Percentiles rank a stretch among this genome's conserved stretches.
These are phyloP conservation scores for Eledona agricola DNA, from an alignment of 2,888 invertebrate genomes.

Conservation along the genomic window DNA sequence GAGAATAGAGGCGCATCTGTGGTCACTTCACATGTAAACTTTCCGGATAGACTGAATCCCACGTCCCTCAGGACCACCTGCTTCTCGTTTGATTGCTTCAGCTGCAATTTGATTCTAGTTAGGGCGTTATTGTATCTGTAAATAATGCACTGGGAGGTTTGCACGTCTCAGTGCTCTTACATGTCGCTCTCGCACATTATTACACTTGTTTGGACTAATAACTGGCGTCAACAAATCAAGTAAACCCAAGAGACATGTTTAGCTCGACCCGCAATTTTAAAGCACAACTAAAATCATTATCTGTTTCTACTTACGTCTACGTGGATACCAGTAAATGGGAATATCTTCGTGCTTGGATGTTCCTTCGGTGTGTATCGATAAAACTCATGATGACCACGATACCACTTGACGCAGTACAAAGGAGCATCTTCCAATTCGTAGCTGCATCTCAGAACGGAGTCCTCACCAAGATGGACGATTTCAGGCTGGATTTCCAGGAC, in stretches of 20 bases:
- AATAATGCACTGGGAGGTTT: slow-evolving; percentile 16
- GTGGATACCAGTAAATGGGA: slow-evolving; percentile 76
- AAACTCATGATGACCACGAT: slow-evolving; percentile 83
- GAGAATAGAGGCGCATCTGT: slow-evolving; percentile 78
- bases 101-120: slow-evolving; percentile 65
- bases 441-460: slow-evolving; percentile 75
- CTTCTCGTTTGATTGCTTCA: slow-evolving; percentile 76
- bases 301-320: slow-evolving; percentile 78
- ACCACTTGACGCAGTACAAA: slow-evolving; percentile 87
- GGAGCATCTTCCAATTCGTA: slow-evolving; percentile 80
- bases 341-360: slow-evolving; percentile 75
- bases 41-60: slow-evolving; percentile 76
- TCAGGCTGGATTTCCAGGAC: slow-evolving; percentile 75
- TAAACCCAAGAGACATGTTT: too few relatives aligned
- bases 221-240: slow-evolving; percentile 9
- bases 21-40: slow-evolving; percentile 84
- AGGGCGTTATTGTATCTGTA: slow-evolving; percentile 15
- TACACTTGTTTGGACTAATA: slow-evolving; percentile 6
- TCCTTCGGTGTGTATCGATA: slow-evolving; percentile 83
- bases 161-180: slow-evolving; percentile 16
- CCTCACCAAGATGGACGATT: slow-evolving; percentile 74
- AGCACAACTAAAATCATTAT: too few relatives aligned
- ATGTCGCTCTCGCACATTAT: slow-evolving; percentile 5
- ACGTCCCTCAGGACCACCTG: slow-evolving; percentile 77
- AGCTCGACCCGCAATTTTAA: too few relatives aligned